phyloP scores from a whole-genome alignment of 2,888 invertebrate species.

The Melipona beecheii region DNA sequence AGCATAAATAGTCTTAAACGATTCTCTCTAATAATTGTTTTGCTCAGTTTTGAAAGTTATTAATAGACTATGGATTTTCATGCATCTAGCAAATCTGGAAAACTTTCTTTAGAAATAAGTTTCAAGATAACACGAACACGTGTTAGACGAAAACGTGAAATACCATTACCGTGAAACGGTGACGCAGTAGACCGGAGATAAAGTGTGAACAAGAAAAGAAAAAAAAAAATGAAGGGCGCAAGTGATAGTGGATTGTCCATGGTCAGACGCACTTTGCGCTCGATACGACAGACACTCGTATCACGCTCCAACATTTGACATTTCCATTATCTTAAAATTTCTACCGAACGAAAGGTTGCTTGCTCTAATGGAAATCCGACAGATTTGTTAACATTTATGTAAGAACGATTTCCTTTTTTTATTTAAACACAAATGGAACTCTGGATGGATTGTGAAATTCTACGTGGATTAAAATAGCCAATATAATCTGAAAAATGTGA shows the following conservation, averaged over 20 bases:
- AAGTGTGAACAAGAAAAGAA: neutral
- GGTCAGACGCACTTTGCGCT: slow-evolving; percentile 10
- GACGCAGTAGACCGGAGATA: neutral
- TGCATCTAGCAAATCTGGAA: no score
- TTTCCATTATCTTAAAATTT: neutral
- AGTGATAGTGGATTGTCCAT: slow-evolving; percentile 20
- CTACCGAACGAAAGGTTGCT: neutral
- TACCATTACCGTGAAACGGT: neutral
- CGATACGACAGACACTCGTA: neutral
- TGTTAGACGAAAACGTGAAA: neutral
- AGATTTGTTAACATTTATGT: neutral
- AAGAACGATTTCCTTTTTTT: neutral
- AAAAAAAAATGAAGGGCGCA: neutral
- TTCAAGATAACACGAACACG: no score
- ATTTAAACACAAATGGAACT: no score
- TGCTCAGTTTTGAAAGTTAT: no score
- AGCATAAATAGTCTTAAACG: no score
- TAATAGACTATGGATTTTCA: no score
- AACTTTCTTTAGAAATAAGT: no score
- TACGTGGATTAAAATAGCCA: no score
- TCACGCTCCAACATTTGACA: neutral
- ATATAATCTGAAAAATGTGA: no score
- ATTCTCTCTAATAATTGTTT: no score
- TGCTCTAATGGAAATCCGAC: neutral
- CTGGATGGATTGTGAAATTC: no score